A percentile compares a stretch with the other conserved stretches of the same genome.
Evolutionary conservation across 2,113 vertebrate genomes (phyloP).

Genomic region (Cyphomyrus plagiostoma): DNA sequence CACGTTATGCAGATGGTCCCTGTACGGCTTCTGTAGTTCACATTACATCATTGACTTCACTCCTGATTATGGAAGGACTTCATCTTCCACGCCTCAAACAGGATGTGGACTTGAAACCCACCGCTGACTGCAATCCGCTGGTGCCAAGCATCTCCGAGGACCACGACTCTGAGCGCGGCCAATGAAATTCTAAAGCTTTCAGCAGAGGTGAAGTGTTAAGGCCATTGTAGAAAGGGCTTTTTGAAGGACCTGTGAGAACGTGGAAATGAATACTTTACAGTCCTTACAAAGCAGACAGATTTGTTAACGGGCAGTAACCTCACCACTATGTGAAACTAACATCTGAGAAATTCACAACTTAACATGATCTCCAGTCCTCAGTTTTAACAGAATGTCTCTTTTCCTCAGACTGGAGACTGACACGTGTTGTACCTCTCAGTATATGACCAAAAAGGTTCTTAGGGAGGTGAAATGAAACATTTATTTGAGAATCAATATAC

Average conservation of each 20-base stretch:
- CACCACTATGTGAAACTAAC: slow-evolving; percentile 29
- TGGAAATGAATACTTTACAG: slow-evolving; percentile 39
- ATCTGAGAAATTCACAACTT: slow-evolving; percentile 47
- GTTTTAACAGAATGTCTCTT: slow-evolving; percentile 16
- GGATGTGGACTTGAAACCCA: slow-evolving; percentile 52
- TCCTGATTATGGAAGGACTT: slow-evolving; percentile 44
- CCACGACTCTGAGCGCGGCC: slow-evolving; percentile 32
- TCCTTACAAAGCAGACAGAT: slow-evolving; percentile 51
- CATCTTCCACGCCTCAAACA: slow-evolving; percentile 41
- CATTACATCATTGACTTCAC: slow-evolving; percentile 51
- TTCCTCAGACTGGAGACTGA: neutral
- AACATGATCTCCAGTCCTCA: slow-evolving; percentile 30
- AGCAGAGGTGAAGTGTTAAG: slow-evolving; percentile 34
- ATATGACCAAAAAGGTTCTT: neutral
- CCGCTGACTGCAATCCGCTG: slow-evolving; percentile 31
- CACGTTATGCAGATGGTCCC: slow-evolving; percentile 34
- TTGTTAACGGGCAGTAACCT: slow-evolving; percentile 51
- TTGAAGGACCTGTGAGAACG: slow-evolving; percentile 26
- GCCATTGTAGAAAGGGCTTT: slow-evolving; percentile 40
- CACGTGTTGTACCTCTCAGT: neutral
- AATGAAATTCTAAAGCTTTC: slow-evolving; percentile 5
- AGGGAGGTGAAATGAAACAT: neutral
- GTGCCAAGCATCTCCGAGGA: slow-evolving; percentile 32
- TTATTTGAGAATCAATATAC: neutral
- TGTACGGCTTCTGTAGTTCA: slow-evolving; percentile 35